Percentiles rank a stretch among this genome's conserved stretches.
phyloP scores from a whole-genome alignment of 2,888 invertebrate genomes.

The Acanthococcus lagerstroemiae region DNA sequence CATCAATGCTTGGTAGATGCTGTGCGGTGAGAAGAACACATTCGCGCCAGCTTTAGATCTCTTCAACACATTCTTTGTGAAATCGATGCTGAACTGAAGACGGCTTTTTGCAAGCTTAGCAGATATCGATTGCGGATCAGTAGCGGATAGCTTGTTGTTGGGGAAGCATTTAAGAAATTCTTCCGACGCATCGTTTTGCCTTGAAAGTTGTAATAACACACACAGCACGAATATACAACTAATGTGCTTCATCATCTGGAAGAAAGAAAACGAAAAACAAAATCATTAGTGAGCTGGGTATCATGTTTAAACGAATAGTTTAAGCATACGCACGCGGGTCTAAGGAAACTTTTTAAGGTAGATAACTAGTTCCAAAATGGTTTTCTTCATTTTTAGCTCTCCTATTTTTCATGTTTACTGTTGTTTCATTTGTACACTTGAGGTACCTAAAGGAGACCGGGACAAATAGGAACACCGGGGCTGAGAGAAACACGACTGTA shows the following conservation, averaged over 20 bases:
- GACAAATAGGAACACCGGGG: no score
- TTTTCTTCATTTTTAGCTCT: no score
- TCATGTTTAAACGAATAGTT: no score
- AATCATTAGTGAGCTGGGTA: no score
- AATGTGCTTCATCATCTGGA: neutral
- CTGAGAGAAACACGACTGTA: no score
- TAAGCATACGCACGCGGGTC: no score
- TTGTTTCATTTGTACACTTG: no score
- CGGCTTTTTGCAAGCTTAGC: constrained; percentile 24
- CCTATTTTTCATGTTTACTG: no score
- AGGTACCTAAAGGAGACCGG: no score
- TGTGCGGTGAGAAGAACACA: constrained; percentile 80
- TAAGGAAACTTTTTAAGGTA: no score
- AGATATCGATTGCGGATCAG: constrained; percentile 2
- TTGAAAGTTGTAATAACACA: constrained; percentile 1
- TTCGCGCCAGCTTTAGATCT: constrained; percentile 43
- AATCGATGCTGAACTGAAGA: constrained; percentile 32
- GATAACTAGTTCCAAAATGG: no score
- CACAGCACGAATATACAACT: neutral
- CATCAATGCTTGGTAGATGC: constrained; percentile 67
- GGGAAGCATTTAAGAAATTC: constrained; percentile 15
- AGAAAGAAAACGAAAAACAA: no score
- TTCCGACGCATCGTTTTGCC: constrained; percentile 4
- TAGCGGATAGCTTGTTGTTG: neutral
- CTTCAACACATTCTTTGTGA: constrained; percentile 30